These are phyloP conservation scores for Drosophila picticornis DNA, from an alignment of 2,888 invertebrate species.

Conservation along the genomic window DNA sequence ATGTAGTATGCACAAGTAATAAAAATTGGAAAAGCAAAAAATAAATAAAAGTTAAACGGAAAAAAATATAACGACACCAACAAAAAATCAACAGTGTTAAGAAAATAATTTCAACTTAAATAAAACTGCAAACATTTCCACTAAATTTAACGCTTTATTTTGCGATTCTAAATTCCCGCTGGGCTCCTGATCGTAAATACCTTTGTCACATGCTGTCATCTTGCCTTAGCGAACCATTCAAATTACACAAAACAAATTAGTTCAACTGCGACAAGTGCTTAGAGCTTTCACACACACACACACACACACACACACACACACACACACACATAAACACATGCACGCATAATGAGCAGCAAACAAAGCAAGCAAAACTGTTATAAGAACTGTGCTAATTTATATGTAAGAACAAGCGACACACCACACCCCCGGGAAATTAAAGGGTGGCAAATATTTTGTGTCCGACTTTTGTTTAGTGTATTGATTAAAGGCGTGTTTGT, in stretches of 20 bases:
- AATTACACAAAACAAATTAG: not conserved
- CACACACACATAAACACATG: not conserved
- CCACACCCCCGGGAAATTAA: not conserved
- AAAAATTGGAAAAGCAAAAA: not conserved
- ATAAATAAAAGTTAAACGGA: no score
- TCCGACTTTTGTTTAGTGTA: constrained; percentile 27
- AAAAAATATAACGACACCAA: not conserved
- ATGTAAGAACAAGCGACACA: not conserved
- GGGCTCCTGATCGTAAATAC: not conserved
- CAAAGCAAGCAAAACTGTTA: not conserved
- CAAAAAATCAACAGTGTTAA: not conserved
- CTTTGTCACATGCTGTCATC: not conserved
- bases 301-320: not conserved
- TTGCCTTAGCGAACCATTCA: not conserved
- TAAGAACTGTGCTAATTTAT: not conserved
- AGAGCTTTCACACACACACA: not conserved
- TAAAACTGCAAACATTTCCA: no score
- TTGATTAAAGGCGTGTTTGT: constrained; percentile 44
- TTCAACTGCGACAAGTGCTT: not conserved
- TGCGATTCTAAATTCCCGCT: not conserved
- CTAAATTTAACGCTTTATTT: not conserved
- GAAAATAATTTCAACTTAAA: not conserved
- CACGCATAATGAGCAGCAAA: not conserved
- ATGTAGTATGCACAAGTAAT: not conserved
- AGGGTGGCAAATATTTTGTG: not conserved